Evolutionary conservation across 92 coral and sea anemone genomes (phyloP), one percentile per base, ranked within the genome.

Genomic region (Palythoa caribaeorum): DNA sequence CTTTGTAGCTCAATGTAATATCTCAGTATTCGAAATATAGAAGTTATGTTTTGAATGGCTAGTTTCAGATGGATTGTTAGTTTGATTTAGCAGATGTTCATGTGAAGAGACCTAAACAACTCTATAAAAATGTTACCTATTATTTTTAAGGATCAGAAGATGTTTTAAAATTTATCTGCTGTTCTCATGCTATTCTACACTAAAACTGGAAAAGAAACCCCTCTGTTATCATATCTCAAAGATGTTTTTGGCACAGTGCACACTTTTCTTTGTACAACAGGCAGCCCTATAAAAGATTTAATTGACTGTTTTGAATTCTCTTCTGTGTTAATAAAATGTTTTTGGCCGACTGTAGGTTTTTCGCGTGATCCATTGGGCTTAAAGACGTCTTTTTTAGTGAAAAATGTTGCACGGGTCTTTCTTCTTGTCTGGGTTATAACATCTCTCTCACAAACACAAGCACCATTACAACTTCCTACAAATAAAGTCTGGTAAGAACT

Each of bases 381-480:
- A 35, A 95, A 95, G 28, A 94, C 87, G 75, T 95, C 93, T 16
- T 92, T 94, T 28, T 94, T 87, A 55, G 98, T 91, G 44, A 95
- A 95, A 83, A 95, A 95, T 35, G 98, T 95, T 35, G 88, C 87
- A 36, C 59, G 62, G 48, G 89, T 70, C 84, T 77, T 83, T 63
- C 17, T 63, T 2, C 5, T 16, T 9, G 69, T 17, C 2, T 38
- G 71, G 5, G 16, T 48, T 14, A 51, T 60, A 20, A 53, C 16
- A 12, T 76, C 48, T 59, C 66, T 70, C 37, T 60, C 77, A 84
- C 87, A 74, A 21, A 62, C 14, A 63, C 62, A 83, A 0, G 59
- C 51, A 62, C 50, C 59, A 10, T 77, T 83, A 21, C 70, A 38
- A 55, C 68, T 52, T 73, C 83, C 84, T 38, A 78, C 68, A 21